phyloP scores from a whole-genome alignment of 2,888 invertebrate genomes.

The Lobophora halterata region DNA sequence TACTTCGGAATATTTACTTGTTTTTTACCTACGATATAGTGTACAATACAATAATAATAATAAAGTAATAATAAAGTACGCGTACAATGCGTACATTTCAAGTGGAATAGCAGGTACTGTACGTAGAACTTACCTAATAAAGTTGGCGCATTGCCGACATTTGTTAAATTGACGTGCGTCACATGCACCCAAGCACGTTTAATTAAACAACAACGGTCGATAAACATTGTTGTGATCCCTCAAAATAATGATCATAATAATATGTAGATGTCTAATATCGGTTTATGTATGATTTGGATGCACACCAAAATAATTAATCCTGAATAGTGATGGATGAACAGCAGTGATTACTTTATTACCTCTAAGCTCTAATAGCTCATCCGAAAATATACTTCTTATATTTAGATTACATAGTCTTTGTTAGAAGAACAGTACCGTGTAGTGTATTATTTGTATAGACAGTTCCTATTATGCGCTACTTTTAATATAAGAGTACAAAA shows the following conservation, averaged over 20 bases:
- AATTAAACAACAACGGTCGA: conserved; percentile 45
- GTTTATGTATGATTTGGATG: conserved; percentile 9
- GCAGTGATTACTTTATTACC: conserved; percentile 6
- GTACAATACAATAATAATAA: no score
- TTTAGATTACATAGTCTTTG: no score
- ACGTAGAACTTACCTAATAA: no score
- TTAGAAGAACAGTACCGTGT: no score
- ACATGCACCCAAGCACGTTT: conserved; percentile 44
- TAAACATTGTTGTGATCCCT: conserved; percentile 40
- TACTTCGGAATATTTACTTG: no score
- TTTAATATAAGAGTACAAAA: no score
- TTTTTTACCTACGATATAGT: no score
- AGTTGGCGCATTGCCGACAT: conserved; percentile 29
- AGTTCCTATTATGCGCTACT: no score
- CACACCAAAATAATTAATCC: conserved; percentile 33
- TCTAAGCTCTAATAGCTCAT: conserved; percentile 1
- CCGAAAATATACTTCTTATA: conserved; percentile 8
- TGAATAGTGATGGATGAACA: conserved; percentile 8
- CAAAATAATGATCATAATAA: conserved; percentile 26
- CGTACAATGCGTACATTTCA: conserved; percentile 16
- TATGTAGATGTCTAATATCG: no score
- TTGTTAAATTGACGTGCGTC: conserved; percentile 47
- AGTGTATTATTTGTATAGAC: no score
- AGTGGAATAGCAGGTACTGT: conserved; percentile 20
- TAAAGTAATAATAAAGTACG: no score